A percentile compares a stretch with the other conserved stretches of the same genome.
phyloP scores from a whole-genome alignment of 1,140 invertebrate species.

The Penaeus vannamei region DNA sequence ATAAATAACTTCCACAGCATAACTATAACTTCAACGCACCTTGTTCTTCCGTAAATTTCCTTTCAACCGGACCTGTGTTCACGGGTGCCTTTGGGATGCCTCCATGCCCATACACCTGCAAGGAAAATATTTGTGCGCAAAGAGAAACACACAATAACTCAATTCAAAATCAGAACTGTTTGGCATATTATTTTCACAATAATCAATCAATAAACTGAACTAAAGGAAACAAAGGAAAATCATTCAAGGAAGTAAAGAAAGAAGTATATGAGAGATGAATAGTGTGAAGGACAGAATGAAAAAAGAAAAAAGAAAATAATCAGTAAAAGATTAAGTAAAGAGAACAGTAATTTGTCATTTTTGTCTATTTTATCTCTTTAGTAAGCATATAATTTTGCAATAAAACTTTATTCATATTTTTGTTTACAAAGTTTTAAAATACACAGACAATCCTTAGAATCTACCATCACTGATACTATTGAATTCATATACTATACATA shows the following conservation, averaged over 20 bases:
- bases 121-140: background rate
- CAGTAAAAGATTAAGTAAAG: background rate
- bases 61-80: conserved; percentile 27
- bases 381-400: no score
- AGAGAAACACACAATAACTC: conserved; percentile 16
- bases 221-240: no score
- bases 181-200: no score
- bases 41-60: conserved; percentile 61
- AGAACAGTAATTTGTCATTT: background rate
- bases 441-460: background rate
- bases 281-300: no score
- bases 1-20: no score
- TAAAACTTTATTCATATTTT: no score
- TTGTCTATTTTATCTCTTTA: background rate
- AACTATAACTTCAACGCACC: conserved; percentile 30
- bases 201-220: no score
- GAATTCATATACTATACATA: background rate
- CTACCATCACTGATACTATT: background rate
- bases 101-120: conserved; percentile 61
- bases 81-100: conserved; percentile 51
- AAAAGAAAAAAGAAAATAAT: no score
- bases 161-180: background rate
- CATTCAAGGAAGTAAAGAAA: no score
- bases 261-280: no score
- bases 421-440: no score